phyloP scores from a whole-genome alignment of 2,888 invertebrate species.

The Rugalucina vietnamica region DNA sequence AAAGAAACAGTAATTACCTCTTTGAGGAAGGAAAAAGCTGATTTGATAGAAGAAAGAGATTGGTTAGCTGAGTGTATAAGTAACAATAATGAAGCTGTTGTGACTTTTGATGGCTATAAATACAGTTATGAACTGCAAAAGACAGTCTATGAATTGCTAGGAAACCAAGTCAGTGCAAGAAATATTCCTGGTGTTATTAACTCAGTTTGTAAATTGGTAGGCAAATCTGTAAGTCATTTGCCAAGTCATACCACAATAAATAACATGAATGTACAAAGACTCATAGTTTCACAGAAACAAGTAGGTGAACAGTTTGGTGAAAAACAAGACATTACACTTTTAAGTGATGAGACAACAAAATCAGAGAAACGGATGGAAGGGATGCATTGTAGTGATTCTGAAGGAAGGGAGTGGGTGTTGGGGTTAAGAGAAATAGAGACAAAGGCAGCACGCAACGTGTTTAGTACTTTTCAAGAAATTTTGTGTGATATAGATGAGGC shows the following conservation, averaged over 20 bases:
- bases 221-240: not conserved
- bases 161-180: conserved; percentile 22
- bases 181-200: conserved; percentile 21
- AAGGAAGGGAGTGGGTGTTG: conserved; percentile 7
- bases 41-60: too few relatives aligned
- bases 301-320: not conserved
- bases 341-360: conserved; percentile 13
- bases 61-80: not conserved
- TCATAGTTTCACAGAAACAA: conserved; percentile 3
- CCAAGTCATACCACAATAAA: not conserved
- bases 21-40: too few relatives aligned
- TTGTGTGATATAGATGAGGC: conserved; percentile 20
- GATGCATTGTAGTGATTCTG: not conserved
- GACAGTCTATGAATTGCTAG: conserved; percentile 32
- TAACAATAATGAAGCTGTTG: not conserved
- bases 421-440: conserved; percentile 23
- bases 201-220: not conserved
- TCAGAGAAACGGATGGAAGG: not conserved
- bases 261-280: not conserved
- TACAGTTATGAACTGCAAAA: conserved; percentile 33
- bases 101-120: conserved; percentile 22
- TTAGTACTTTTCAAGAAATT: conserved; percentile 4
- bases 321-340: not conserved
- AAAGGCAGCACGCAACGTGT: not conserved
- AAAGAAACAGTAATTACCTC: too few relatives aligned